Percentiles rank a stretch among this genome's conserved stretches.
phyloP scores from a whole-genome alignment of 2,888 invertebrate genomes.

The Pherbina coryleti region DNA sequence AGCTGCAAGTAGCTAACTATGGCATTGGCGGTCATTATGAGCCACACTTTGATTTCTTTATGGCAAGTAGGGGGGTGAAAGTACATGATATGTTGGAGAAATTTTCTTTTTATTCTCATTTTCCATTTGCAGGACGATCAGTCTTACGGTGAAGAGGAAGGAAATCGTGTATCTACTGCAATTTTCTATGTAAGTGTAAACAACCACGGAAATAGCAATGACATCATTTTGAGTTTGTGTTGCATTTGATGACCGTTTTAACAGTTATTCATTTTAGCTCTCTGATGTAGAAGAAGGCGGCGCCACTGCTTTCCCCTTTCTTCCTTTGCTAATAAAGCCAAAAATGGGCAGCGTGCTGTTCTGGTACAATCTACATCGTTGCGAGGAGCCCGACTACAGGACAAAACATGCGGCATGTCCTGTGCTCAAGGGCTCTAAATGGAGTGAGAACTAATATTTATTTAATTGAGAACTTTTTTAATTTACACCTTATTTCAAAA shows the following conservation, averaged over 20 bases:
- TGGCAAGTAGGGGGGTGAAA: conserved; percentile 37
- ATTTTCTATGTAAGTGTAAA: conserved; percentile 87
- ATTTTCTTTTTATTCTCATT: background rate
- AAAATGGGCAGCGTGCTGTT: conserved; percentile 75
- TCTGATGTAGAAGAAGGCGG: conserved; percentile 97
- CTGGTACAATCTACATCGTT: conserved; percentile 63
- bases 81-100: background rate
- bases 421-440: conserved; percentile 63
- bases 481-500: conserved; percentile 37
- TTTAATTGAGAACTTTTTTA: conserved; percentile 29
- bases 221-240: too few species aligned
- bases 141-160: conserved; percentile 69
- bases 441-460: conserved; percentile 53
- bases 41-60: conserved; percentile 73
- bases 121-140: background rate
- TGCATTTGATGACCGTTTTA: background rate
- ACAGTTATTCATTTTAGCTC: conserved; percentile 77
- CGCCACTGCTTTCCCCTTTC: conserved; percentile 94
- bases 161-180: conserved; percentile 96
- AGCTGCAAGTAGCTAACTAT: conserved; percentile 77
- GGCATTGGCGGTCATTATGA: conserved; percentile 81
- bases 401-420: conserved; percentile 65
- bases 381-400: conserved; percentile 60
- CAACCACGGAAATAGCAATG: too few species aligned
- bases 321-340: conserved; percentile 88